Evolutionary conservation across 2,113 vertebrate species (phyloP).

Genomic region (Cettia cetti): DNA sequence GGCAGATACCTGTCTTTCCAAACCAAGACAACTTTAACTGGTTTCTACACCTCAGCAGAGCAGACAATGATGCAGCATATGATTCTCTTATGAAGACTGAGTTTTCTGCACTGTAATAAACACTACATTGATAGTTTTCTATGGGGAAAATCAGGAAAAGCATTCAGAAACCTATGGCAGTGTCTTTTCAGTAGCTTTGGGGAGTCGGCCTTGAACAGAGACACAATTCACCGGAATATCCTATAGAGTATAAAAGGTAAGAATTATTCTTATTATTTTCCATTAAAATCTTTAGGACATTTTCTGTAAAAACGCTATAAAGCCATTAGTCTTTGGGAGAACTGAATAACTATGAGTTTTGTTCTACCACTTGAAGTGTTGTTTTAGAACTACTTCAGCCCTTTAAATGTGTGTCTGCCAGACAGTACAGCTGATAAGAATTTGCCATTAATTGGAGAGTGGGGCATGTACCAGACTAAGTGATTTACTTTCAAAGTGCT

Average conservation of each 20-base stretch:
- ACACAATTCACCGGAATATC: neutral
- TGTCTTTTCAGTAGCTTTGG: neutral
- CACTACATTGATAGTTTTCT: neutral
- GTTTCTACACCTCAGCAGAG: neutral
- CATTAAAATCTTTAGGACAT: neutral
- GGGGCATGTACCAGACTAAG: neutral
- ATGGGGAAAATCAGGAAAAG: neutral
- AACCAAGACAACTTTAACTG: neutral
- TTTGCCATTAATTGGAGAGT: neutral
- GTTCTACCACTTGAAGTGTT: neutral
- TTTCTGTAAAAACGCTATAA: neutral
- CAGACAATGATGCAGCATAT: neutral
- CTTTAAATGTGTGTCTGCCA: neutral
- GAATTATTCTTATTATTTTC: neutral
- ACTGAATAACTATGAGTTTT: neutral
- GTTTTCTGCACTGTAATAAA: neutral
- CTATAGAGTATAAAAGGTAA: neutral
- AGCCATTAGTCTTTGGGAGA: neutral
- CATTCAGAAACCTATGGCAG: neutral
- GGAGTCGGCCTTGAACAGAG: neutral
- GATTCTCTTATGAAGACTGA: neutral
- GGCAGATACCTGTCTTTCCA: too few species aligned
- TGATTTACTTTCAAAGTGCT: neutral
- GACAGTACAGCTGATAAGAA: neutral
- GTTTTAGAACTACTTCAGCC: neutral